Base-by-base conservation (phyloP, 1,140 invertebrate genomes). In the Drosophila pallidifrons region DNA sequence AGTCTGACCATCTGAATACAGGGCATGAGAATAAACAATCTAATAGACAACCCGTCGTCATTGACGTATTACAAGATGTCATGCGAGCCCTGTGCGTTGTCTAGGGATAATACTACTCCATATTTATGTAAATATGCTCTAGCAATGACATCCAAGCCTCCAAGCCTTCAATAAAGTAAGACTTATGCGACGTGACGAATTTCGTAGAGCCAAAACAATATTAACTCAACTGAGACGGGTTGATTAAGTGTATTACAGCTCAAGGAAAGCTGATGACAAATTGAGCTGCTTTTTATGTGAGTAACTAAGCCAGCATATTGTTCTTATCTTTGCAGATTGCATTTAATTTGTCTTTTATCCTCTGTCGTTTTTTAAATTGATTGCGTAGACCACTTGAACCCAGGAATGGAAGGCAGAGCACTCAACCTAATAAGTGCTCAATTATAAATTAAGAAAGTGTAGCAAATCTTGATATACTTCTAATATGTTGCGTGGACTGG, bases 21-120 rank as follows among this genome's bases (percentile, higher is more conserved):
- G 65, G 71, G 65, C 72, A 77, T 70, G 59, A 64, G 72, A 81
- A 85, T 79, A 88, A 89, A 89, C 85, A 81, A 89, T 79, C 81
- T 79, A 90, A 85, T 89, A 79, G 85, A 80, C 85, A 89, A 89
- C 85, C 85, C 85, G 85, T 77, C 85, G 85, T 85, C 69, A 89
- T 89, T 89, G 85, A 89, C 85, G 85, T 89, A 89, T 89, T 85
- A 85, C 81, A 81, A 59, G 85, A 89, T 78, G 75, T 83, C 85
- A 89, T 89, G 85, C 85, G 61, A 89, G 78, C 81, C 67, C 68
- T 51, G 49, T 80, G 83, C 73, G 72, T 68, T 66, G 57, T 45
- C 46, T 74, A 87, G 68, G 77, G 79, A 82, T 80, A 88, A 80
- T 75, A 64, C 67, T 69, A 69, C 58, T 57, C 28, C 55, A 57